A percentile compares a stretch with the other conserved stretches of the same genome.
These are phyloP conservation scores for Arrhopalites spinosus DNA, from an alignment of 2,888 invertebrate genomes.

Conservation along the genomic window DNA sequence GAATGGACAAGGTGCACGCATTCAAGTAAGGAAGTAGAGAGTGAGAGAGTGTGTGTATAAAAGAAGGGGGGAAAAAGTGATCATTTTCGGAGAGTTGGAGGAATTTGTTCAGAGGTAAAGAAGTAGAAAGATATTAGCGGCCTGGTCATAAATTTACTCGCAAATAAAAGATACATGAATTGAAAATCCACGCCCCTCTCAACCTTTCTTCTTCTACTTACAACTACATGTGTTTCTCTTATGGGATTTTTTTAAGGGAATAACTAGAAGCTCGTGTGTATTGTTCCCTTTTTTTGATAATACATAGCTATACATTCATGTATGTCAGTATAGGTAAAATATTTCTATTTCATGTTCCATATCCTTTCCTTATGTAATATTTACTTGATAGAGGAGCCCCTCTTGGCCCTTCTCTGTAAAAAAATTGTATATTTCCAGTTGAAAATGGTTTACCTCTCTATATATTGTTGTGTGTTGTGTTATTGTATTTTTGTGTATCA, in stretches of 20 bases:
- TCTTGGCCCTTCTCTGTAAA: not conserved
- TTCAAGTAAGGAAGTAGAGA: too few species aligned
- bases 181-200: conserved; percentile 54
- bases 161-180: conserved; percentile 57
- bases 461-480: not conserved
- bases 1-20: too few species aligned
- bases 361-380: too few species aligned
- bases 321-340: not conserved
- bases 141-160: conserved; percentile 55
- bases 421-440: too few species aligned
- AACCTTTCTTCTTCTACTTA: conserved; percentile 45
- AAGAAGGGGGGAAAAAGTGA: conserved; percentile 3
- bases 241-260: not conserved
- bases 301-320: not conserved
- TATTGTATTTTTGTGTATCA: too few species aligned
- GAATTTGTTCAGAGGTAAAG: conserved; percentile 43
- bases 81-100: conserved; percentile 27
- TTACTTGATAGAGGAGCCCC: not conserved
- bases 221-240: not conserved
- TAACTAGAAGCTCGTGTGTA: not conserved
- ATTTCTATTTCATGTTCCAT: conserved; percentile 6
- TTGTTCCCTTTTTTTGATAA: conserved; percentile 2
- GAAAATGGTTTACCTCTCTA: too few species aligned
- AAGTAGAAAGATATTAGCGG: conserved; percentile 54
- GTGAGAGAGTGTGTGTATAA: too few species aligned